These are phyloP conservation scores for Myoxocephalus aenaeus DNA, from an alignment of 2,797 vertebrate genomes.

Conservation along the genomic window DNA sequence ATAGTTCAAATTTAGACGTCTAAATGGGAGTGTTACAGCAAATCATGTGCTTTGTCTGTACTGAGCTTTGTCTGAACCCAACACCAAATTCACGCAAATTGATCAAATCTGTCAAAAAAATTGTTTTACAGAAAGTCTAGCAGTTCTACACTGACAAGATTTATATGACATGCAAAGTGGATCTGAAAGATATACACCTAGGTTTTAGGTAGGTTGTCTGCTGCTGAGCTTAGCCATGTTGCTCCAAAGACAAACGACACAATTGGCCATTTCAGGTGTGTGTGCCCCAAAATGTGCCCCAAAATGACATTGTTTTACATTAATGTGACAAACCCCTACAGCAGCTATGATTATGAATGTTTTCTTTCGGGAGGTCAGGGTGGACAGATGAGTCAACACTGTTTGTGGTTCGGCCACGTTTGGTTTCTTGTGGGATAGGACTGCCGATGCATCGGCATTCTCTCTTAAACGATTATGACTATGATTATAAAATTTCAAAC, in stretches of 20 bases:
- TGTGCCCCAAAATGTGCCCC: not conserved
- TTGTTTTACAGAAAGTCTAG: constrained; percentile 45
- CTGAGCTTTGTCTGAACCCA: constrained; percentile 24
- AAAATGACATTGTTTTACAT: not conserved
- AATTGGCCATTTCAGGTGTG: not conserved
- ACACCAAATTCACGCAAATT: constrained; percentile 38
- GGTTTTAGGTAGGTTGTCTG: constrained; percentile 1
- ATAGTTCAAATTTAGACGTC: constrained; percentile 36
- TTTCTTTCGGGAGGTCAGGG: not conserved
- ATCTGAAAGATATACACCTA: constrained; percentile 32
- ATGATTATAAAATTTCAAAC: no score
- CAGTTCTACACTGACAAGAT: constrained; percentile 46
- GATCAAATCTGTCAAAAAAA: constrained; percentile 48
- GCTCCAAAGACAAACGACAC: not conserved
- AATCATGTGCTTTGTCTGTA: constrained; percentile 35
- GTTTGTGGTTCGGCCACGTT: no score
- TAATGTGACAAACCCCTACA: not conserved
- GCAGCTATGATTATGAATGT: not conserved
- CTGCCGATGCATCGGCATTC: not conserved
- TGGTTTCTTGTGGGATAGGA: not conserved
- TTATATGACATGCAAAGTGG: constrained; percentile 44
- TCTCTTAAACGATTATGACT: no score
- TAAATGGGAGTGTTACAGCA: constrained; percentile 34
- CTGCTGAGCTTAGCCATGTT: not conserved
- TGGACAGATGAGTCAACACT: not conserved